Evolutionary conservation across 2,888 invertebrate genomes (phyloP), one percentile per base, ranked within the genome.

Genomic region (Amphimallon solstitiale): DNA sequence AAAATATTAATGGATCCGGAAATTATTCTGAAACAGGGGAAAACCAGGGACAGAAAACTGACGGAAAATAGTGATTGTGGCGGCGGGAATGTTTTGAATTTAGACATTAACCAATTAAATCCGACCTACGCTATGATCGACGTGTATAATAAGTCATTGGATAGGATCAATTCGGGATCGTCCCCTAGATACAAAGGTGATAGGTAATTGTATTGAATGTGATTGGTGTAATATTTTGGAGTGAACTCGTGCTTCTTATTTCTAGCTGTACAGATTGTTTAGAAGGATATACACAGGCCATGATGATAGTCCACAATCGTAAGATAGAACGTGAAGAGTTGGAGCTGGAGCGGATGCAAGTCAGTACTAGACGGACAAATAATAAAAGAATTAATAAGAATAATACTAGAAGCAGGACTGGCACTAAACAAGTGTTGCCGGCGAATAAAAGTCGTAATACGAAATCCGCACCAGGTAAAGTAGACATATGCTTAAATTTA

Each of bases 71-170:
- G 84, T 82, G 72, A 81, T 77, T 29, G 82, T 77, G 74, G 75
- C 77, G 74, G 75, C 77, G 9, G 82, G 80, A 56, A 82, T 83
- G 1, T 84, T 81, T 71, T 84, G 80, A 78, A 85, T 81, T 77
- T 87, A 81, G 76, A 82, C 72, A 78, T 88, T 54, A 78, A 81
- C 56, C 78, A 79, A n/a, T 71, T 86, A 63, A 88, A 87, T 74
- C 91, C 91, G 0, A 92, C 92, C 0, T 88, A 88, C 49, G 90
- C 90, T 0, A 92, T 92, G 92, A 83, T 88, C 68, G 88, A 88
- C 70, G 87, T 92, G 0, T 81, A 89, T 62, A 85, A 87, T 38
- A 87, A 84, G 75, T 87, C 87, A 73, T 86, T 86, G 72, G 89
- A 88, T 65, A 86, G 86, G 76, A 62, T 65, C 10, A 45, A 76